Evolutionary conservation across 2,113 vertebrate species (phyloP), one percentile per base, ranked within the genome.

Genomic region (Anguilla japonica): DNA sequence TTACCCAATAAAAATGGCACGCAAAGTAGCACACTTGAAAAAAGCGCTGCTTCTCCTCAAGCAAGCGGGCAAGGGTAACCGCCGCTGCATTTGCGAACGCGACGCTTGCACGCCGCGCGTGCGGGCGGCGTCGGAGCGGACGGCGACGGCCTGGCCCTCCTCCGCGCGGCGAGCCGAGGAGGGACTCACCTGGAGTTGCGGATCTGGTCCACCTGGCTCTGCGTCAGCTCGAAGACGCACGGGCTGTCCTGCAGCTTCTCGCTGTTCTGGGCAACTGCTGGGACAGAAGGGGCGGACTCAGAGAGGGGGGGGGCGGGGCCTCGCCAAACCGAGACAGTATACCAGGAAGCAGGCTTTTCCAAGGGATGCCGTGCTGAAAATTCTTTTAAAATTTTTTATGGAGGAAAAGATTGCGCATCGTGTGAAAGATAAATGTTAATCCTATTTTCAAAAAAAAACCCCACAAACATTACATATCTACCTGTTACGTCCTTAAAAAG

Each of bases 201-300:
- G 94, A 99, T 97, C 95, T 98, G 94, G 87, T 99, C 98, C 93
- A 98, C 97, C 92, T 99, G 98, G 88, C 94, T 94, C 0, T 97
- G 97, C 46, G 98, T 98, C 91, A 99, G 93, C 0, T 98, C 97
- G 90, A 99, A 99, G 91, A 98, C 96, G 88, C 98, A 98, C 0
- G 98, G 98, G 89, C 97, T 99, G 89, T 99, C 98, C 92, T 99
- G 98, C 53, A 99, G 96, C 94, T 99, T 99, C 93, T 99, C 98
- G 0, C 93, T 98, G 87, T 97, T 99, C 95, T 98, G 98, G 84
- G 98, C 96, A 90, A 98, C 98, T 99, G 87, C 40, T 92, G 83
- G 43, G 87, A n/a, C 56, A 29, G 15, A 26, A 82, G 39, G 34
- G 71, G 89, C 6, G 86, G 53, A 82, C 84, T 0, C 18, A 89